Percentiles rank a stretch among this genome's conserved stretches.
phyloP scores from a whole-genome alignment of 2,113 vertebrate genomes.

The Anoplopoma fimbria region DNA sequence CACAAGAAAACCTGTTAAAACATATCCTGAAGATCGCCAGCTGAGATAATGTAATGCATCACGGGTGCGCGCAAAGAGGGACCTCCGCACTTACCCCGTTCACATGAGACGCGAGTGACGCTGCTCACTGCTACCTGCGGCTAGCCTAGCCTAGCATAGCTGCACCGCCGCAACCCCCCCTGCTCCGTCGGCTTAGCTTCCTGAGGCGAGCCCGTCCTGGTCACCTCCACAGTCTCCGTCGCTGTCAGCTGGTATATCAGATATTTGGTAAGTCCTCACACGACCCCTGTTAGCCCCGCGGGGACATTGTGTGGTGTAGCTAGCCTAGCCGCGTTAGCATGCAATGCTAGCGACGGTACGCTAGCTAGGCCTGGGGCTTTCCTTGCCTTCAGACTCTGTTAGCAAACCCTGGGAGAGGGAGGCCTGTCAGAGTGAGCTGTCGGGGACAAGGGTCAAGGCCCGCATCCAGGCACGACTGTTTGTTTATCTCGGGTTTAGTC shows the following conservation, averaged over 20 bases:
- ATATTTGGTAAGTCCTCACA: slow-evolving; percentile 83
- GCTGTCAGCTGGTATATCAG: slow-evolving; percentile 58
- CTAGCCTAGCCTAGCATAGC: slow-evolving; percentile 74
- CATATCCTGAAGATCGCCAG: slow-evolving; percentile 54
- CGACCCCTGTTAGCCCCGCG: too few species aligned
- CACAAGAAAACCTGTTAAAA: slow-evolving; percentile 42
- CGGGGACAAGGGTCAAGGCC: slow-evolving; percentile 77
- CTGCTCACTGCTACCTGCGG: slow-evolving; percentile 69
- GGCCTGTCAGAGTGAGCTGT: slow-evolving; percentile 75
- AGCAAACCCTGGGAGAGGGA: slow-evolving; percentile 38
- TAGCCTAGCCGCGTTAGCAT: slow-evolving; percentile 52
- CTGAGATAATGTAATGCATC: slow-evolving; percentile 82
- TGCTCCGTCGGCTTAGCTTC: slow-evolving; percentile 62
- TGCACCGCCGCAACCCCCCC: slow-evolving; percentile 51
- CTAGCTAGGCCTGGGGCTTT: slow-evolving; percentile 72
- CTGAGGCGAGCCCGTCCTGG: slow-evolving; percentile 15
- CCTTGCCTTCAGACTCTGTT: slow-evolving; percentile 43
- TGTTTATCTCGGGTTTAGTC: slow-evolving; percentile 65
- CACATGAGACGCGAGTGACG: slow-evolving; percentile 79
- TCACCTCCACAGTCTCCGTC: slow-evolving; percentile 44
- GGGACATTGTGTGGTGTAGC: slow-evolving; percentile 43
- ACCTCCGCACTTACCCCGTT: slow-evolving; percentile 72
- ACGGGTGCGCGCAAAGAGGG: slow-evolving; percentile 75
- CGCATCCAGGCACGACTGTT: slow-evolving; percentile 48
- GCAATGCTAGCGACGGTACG: slow-evolving; percentile 15